Conservation (phyloP, 2,797 vertebrate genomes). For the Neopelma chrysocephalum region DNA sequence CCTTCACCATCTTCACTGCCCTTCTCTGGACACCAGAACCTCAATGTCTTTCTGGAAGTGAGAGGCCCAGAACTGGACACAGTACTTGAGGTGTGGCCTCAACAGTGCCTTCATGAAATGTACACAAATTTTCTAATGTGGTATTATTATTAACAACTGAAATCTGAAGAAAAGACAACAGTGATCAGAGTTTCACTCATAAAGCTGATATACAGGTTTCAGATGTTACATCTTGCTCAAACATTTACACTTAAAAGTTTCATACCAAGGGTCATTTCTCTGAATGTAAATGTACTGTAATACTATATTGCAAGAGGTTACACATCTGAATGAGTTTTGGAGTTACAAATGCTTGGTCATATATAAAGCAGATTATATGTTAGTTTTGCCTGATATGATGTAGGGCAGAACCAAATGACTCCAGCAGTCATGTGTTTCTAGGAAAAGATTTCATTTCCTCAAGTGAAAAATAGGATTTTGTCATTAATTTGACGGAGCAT, state of each 20-base stretch:
- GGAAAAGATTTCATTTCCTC: neutral
- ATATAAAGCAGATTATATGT: neutral
- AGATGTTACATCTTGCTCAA: neutral
- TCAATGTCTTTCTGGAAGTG: neutral
- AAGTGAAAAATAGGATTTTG: neutral
- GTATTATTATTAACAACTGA: neutral
- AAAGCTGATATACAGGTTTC: neutral
- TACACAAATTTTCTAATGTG: neutral
- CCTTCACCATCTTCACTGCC: too few relatives aligned
- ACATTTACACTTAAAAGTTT: neutral
- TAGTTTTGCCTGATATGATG: neutral
- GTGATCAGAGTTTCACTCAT: neutral
- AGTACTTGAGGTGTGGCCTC: neutral
- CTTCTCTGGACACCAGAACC: neutral
- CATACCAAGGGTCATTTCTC: neutral
- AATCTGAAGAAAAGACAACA: neutral
- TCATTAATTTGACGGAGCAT: slow-evolving; percentile 8
- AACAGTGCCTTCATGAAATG: neutral
- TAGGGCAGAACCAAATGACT: neutral
- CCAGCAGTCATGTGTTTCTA: neutral
- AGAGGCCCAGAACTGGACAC: neutral
- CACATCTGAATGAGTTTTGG: neutral
- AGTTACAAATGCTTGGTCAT: neutral
- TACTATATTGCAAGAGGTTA: neutral
- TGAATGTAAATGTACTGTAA: neutral